These are phyloP conservation scores for Athene cunicularia DNA, from an alignment of 2,113 vertebrate species.

Conservation along the genomic window DNA sequence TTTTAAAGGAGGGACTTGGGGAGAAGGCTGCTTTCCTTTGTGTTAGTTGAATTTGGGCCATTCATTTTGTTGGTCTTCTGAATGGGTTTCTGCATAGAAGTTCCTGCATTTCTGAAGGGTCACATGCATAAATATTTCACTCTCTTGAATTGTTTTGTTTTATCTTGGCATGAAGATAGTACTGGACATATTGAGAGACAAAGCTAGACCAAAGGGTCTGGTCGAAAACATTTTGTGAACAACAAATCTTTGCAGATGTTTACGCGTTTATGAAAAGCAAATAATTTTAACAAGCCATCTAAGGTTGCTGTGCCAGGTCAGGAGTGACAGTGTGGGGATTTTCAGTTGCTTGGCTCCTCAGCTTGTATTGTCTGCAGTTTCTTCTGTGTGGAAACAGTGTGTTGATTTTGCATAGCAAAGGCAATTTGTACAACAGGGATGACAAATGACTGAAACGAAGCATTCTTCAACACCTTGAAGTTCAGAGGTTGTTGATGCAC, in stretches of 20 bases:
- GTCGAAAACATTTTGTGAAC: background rate
- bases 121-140: background rate
- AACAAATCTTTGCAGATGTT: background rate
- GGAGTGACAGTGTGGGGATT: background rate
- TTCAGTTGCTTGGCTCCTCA: background rate
- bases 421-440: background rate
- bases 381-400: background rate
- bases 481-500: background rate
- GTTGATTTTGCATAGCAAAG: background rate
- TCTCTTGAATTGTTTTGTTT: background rate
- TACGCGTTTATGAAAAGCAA: background rate
- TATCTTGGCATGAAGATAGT: background rate
- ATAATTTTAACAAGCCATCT: background rate
- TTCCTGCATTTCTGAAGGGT: background rate
- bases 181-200: background rate
- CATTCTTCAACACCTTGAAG: background rate
- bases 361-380: background rate
- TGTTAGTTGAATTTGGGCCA: background rate
- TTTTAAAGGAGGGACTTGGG: slow-evolving; percentile 2
- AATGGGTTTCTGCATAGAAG: background rate
- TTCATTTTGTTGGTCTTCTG: background rate
- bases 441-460: background rate
- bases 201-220: background rate
- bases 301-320: background rate
- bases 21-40: background rate